Conservation (phyloP, 1,140 invertebrate genomes). For the Nautilus pompilius region DNA sequence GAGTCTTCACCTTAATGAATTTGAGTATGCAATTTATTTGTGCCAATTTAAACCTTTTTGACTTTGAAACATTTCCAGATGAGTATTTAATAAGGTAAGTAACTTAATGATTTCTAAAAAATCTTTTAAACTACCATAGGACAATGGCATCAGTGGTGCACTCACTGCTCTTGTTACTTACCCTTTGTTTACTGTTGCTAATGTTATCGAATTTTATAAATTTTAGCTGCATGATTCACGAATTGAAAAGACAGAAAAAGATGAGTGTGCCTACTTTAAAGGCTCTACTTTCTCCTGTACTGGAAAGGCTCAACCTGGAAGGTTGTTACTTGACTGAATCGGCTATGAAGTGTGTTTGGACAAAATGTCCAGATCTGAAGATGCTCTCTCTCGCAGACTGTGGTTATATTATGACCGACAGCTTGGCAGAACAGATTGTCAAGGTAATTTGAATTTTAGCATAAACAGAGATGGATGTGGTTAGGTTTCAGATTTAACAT, state of each 20-base stretch:
- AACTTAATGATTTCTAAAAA: neutral
- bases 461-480: neutral
- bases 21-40: constrained; percentile 19
- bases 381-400: constrained; percentile 32
- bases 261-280: constrained; percentile 23
- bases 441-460: constrained; percentile 18
- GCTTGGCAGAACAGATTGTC: constrained; percentile 21
- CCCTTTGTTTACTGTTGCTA: no score
- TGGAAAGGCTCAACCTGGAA: constrained; percentile 35
- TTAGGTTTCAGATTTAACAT: neutral
- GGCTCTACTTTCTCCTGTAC: constrained; percentile 26
- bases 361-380: constrained; percentile 26
- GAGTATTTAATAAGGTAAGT: constrained; percentile 33
- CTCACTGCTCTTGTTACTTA: no score
- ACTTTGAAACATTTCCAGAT: constrained; percentile 36
- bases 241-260: constrained; percentile 32
- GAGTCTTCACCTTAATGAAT: constrained; percentile 25
- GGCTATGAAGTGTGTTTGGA: constrained; percentile 23
- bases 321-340: constrained; percentile 33
- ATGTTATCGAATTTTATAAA: no score
- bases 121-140: no score
- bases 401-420: constrained; percentile 40
- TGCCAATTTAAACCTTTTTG: constrained; percentile 26
- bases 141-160: no score
- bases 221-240: constrained; percentile 37